phyloP scores from a whole-genome alignment of 1,140 invertebrate genomes.

The Oncopodura yosiiana region DNA sequence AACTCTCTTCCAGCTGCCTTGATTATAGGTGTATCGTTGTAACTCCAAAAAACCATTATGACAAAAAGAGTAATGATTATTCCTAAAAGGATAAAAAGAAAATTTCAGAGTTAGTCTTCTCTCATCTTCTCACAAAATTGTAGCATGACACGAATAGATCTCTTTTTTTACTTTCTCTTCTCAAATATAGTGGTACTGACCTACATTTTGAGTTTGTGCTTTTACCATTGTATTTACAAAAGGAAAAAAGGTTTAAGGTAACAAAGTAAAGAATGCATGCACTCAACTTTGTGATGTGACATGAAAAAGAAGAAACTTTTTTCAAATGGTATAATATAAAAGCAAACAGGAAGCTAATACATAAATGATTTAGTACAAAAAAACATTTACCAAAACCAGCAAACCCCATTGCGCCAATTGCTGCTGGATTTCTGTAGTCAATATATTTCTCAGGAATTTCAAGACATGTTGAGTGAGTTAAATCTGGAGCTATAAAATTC shows the following conservation, averaged over 20 bases:
- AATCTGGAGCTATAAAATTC: slow-evolving; percentile 39
- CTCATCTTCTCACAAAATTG: too few species aligned
- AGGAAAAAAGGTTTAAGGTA: not conserved
- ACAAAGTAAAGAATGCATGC: too few species aligned
- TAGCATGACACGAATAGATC: too few species aligned
- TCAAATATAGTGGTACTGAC: too few species aligned
- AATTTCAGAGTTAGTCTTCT: too few species aligned
- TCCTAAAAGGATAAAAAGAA: slow-evolving; percentile 59
- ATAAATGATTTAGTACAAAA: not conserved
- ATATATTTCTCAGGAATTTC: slow-evolving; percentile 48
- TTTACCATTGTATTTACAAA: too few species aligned
- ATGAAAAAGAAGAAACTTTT: too few species aligned
- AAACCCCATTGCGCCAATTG: slow-evolving; percentile 49
- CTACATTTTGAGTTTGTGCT: too few species aligned
- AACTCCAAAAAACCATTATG: slow-evolving; percentile 54
- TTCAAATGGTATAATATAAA: too few species aligned
- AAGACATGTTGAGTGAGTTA: slow-evolving; percentile 42
- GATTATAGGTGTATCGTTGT: slow-evolving; percentile 50
- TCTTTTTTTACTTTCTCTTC: too few species aligned
- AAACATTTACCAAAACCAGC: slow-evolving; percentile 40
- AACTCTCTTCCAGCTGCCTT: slow-evolving; percentile 50
- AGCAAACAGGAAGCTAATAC: too few species aligned
- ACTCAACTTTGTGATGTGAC: too few species aligned
- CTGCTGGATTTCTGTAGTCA: slow-evolving; percentile 47
- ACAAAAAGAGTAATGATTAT: slow-evolving; percentile 65